Evolutionary conservation across 2,113 vertebrate genomes (phyloP).

Genomic region (Shinisaurus crocodilurus): DNA sequence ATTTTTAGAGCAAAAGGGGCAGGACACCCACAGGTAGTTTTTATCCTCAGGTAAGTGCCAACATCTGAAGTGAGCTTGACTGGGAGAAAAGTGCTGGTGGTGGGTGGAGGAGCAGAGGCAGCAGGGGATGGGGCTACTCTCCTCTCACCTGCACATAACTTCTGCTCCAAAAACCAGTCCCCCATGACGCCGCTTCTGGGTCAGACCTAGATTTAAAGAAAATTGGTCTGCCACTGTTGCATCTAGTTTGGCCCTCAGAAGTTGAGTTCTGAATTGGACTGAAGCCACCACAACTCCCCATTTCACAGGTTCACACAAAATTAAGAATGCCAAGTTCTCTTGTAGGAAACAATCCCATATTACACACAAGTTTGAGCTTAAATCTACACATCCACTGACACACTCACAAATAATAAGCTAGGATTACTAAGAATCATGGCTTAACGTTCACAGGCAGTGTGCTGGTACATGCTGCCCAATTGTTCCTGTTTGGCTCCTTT

Average conservation of each 20-base stretch:
- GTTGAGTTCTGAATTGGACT: background rate
- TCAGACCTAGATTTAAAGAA: background rate
- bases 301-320: background rate
- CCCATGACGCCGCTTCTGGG: background rate
- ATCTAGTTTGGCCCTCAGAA: no score
- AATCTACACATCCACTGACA: background rate
- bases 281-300: background rate
- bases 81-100: background rate
- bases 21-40: background rate
- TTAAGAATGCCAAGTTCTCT: background rate
- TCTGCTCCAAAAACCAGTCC: background rate
- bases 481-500: background rate
- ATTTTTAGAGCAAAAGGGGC: background rate
- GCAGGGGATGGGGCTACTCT: background rate
- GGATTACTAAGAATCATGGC: background rate
- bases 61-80: background rate
- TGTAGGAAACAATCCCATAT: background rate
- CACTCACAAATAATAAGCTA: background rate
- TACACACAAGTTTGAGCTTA: background rate
- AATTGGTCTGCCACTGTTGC: background rate
- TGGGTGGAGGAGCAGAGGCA: background rate
- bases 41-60: background rate
- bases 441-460: background rate
- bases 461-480: no score
- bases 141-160: background rate